Base-by-base conservation (phyloP, 2,888 invertebrate genomes). In the Drosophila seclusa region DNA sequence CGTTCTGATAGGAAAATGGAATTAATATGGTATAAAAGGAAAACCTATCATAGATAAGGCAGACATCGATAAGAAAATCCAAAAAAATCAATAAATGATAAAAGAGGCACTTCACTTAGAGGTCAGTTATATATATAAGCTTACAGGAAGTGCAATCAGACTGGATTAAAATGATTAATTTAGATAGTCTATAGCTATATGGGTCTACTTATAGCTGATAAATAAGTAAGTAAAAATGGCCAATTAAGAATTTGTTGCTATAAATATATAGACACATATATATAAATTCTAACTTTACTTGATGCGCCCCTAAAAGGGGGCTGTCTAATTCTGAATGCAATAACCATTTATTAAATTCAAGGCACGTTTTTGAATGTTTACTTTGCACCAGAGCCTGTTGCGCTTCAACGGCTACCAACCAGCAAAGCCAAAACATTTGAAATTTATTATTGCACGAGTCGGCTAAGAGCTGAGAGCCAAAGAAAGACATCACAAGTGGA, bases 401-500 rank as follows among this genome's bases (percentile, higher is more conserved):
- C 73, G 84, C 82, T 68, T 61, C 68, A 83, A 62, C 53, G 63
- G 55, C 61, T 50, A 45, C 24, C 49, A 62, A 40, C 24, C 49
- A 62, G 21, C 32, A 76, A 76, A 40, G 48, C 31, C 53, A 59
- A 78, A 78, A 67, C 70, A 66, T 78, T 83, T 64, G 42, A 82
- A 69, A 82, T 87, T 84, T 87, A 82, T 84, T 82, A 63, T 86
- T 68, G 70, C 82, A 78, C 83, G 78, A 83, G 72, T 68, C 63
- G n/a, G 34, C 42, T 13, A 27, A 49, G 49, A 55, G 55, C 29
- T 29, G 29, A 29, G 38, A 40, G 55, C 54, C 27, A 60, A 72
- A 81, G 73, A 61, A 54, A 73, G 62, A 68, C 74, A 63, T 70
- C 62, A 66, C 62, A 69, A 62, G 66, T 53, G 65, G 65, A 78